These are phyloP conservation scores for Oriolus oriolus DNA, from an alignment of 2,113 vertebrate genomes.

Conservation along the genomic window DNA sequence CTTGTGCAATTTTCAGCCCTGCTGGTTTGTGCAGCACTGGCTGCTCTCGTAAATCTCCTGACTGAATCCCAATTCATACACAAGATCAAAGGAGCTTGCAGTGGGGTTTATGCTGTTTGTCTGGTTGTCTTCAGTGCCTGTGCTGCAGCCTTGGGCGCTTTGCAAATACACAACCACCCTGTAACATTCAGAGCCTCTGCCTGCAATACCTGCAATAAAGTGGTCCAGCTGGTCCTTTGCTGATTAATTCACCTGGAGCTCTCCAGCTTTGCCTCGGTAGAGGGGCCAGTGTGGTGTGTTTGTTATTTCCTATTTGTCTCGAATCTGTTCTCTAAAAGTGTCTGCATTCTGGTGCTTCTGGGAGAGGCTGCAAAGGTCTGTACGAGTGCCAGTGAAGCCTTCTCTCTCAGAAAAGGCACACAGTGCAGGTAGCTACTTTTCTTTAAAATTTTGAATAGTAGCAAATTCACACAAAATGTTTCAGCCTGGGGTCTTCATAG, in stretches of 20 bases:
- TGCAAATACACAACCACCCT: neutral
- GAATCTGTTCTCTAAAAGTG: neutral
- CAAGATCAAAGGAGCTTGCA: conserved; percentile 4
- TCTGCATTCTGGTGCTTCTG: neutral
- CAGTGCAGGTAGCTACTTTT: neutral
- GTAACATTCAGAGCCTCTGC: neutral
- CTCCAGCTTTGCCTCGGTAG: neutral
- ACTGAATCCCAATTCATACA: neutral
- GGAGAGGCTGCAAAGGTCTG: neutral
- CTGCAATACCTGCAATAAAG: neutral
- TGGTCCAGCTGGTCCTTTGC: neutral
- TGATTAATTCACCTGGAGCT: neutral
- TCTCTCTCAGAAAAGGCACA: neutral
- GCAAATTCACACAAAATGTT: neutral
- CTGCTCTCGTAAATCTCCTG: neutral
- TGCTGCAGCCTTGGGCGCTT: neutral
- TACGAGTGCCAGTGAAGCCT: neutral
- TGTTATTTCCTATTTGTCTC: neutral
- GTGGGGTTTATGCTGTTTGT: neutral
- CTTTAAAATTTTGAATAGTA: neutral
- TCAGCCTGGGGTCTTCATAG: neutral
- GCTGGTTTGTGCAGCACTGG: neutral
- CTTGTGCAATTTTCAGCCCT: neutral
- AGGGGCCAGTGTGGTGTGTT: fast-evolving
- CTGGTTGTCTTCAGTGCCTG: neutral